phyloP scores from a whole-genome alignment of 2,113 vertebrate genomes.

The Solea solea region DNA sequence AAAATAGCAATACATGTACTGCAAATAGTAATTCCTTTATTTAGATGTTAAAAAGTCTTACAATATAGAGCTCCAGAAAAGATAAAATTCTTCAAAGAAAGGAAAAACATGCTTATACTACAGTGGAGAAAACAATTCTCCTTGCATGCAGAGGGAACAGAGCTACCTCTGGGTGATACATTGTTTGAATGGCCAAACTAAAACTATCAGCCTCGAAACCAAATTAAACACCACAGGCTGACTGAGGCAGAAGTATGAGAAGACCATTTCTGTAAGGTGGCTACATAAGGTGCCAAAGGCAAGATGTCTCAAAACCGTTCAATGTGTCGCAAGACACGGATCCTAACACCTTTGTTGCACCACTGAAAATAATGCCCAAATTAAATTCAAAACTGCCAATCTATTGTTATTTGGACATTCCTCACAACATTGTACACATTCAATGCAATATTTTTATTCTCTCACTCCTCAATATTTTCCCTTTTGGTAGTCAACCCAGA shows the following conservation, averaged over 20 bases:
- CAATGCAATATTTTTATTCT: constrained; percentile 39
- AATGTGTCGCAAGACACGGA: constrained; percentile 33
- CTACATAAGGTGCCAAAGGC: constrained; percentile 51
- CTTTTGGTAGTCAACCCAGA: constrained; percentile 71
- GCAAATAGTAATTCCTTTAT: constrained; percentile 88
- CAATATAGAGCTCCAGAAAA: constrained; percentile 90
- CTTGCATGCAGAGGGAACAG: constrained; percentile 78
- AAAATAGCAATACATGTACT: constrained; percentile 60
- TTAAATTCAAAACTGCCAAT: constrained; percentile 35
- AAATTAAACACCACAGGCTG: constrained; percentile 42
- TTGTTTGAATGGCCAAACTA: constrained; percentile 49
- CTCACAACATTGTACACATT: constrained; percentile 37
- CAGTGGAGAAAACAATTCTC: constrained; percentile 80
- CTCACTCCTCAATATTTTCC: constrained; percentile 13
- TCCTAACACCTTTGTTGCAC: constrained; percentile 30
- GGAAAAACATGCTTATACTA: constrained; percentile 84
- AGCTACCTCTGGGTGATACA: constrained; percentile 79
- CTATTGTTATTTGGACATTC: constrained; percentile 28
- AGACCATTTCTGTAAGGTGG: constrained; percentile 43
- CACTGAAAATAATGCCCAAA: constrained; percentile 59
- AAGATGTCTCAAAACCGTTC: constrained; percentile 40
- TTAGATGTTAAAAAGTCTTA: constrained; percentile 88
- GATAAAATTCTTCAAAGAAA: constrained; percentile 86
- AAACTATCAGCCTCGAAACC: constrained; percentile 43
- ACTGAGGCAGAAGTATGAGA: constrained; percentile 51